Percentiles rank a stretch among this genome's conserved stretches.
phyloP scores from a whole-genome alignment of 1,140 invertebrate species.

The Leguminivora glycinivorella region DNA sequence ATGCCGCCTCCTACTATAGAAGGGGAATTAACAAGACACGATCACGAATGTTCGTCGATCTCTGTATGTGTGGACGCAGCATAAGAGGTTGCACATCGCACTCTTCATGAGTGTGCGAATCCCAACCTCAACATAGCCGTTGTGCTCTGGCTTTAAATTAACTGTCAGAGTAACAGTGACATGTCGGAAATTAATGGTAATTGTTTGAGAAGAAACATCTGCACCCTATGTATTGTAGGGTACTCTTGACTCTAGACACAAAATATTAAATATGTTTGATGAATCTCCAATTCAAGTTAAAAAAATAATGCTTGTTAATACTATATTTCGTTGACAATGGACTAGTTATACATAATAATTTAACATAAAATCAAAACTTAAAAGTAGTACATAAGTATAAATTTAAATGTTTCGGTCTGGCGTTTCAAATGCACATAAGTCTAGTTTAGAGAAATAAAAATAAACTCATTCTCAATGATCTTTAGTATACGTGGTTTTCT shows the following conservation, averaged over 20 bases:
- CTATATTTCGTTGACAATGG: conserved; percentile 39
- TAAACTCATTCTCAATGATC: no score
- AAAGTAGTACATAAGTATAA: background rate
- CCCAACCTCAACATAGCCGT: no score
- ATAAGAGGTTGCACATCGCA: no score
- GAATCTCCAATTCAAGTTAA: no score
- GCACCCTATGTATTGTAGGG: no score
- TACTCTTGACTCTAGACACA: background rate
- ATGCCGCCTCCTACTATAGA: no score
- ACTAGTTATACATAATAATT: conserved; percentile 33
- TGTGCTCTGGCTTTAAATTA: no score
- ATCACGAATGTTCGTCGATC: no score
- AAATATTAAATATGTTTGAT: background rate
- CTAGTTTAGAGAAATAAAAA: background rate
- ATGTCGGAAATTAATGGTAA: background rate
- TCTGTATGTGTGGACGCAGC: no score
- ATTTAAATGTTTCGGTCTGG: background rate
- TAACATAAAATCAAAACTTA: background rate
- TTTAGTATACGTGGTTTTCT: no score
- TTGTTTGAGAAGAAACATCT: background rate
- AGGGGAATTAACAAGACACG: no score
- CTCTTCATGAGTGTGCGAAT: no score
- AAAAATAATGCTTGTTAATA: conserved; percentile 22
- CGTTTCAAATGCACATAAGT: background rate
- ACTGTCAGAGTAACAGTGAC: background rate